Conservation (phyloP, 2,113 vertebrate genomes). For the Lampris megalopsis region DNA sequence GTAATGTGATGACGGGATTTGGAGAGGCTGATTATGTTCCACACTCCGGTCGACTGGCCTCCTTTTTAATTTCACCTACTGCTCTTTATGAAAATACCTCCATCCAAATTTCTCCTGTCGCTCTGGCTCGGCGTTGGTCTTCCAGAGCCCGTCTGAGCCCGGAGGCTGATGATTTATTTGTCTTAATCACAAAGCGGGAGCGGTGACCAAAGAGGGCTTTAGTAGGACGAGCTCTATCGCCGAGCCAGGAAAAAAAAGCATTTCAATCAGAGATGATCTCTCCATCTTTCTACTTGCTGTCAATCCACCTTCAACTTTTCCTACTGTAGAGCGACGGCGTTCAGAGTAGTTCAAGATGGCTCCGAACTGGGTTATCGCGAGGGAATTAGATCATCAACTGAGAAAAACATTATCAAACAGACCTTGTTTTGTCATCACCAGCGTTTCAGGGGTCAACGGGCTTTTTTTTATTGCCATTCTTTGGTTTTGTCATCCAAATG, state of each 20-base stretch:
- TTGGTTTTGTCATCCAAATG: not conserved
- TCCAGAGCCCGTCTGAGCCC: conserved; percentile 50
- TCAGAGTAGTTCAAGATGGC: conserved; percentile 27
- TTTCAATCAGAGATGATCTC: conserved; percentile 46
- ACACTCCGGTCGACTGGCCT: conserved; percentile 17
- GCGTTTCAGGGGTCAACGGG: not conserved
- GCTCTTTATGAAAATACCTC: conserved; percentile 14
- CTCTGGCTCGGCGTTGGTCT: conserved; percentile 8
- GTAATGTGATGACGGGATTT: conserved; percentile 32
- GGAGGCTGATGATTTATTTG: conserved; percentile 60
- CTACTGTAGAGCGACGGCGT: conserved; percentile 9
- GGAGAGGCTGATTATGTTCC: conserved; percentile 56
- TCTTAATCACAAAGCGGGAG: conserved; percentile 63
- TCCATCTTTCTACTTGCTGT: conserved; percentile 22
- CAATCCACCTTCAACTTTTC: conserved; percentile 9
- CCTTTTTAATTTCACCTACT: conserved; percentile 40
- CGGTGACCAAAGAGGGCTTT: conserved; percentile 41
- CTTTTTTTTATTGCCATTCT: too few species aligned
- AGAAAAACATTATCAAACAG: conserved; percentile 31
- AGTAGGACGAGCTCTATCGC: conserved; percentile 46
- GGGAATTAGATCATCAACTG: conserved; percentile 7
- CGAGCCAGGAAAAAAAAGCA: conserved; percentile 61
- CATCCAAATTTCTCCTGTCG: conserved; percentile 22
- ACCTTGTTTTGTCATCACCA: not conserved
- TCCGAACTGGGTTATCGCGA: not conserved